Percentiles rank a stretch among this genome's conserved stretches.
phyloP scores from a whole-genome alignment of 2,888 invertebrate species.

The Polymixis lichenea region DNA sequence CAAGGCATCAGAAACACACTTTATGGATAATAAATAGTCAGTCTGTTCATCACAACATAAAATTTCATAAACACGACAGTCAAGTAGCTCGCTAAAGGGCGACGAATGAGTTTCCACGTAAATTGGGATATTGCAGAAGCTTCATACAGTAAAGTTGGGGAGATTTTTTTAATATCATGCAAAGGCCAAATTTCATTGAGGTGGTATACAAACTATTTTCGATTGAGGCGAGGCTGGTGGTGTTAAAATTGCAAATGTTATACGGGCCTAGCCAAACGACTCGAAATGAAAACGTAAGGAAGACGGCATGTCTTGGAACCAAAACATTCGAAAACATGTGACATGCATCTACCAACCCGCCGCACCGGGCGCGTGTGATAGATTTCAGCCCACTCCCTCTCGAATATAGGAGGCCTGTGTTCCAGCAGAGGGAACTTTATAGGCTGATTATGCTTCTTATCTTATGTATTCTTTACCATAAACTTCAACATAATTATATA shows the following conservation, averaged over 20 bases:
- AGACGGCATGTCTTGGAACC: no score
- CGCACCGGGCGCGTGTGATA: no score
- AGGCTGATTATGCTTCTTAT: no score
- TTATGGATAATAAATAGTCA: conserved; percentile 44
- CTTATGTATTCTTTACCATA: no score
- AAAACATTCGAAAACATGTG: no score
- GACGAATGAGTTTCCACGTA: neutral
- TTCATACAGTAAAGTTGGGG: neutral
- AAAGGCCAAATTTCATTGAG: neutral
- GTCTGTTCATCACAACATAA: conserved; percentile 29
- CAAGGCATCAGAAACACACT: conserved; percentile 39
- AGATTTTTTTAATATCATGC: conserved; percentile 36
- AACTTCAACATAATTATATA: no score
- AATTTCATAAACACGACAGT: conserved; percentile 35
- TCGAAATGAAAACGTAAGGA: no score
- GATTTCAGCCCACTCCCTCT: no score
- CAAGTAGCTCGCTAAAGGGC: conserved; percentile 39
- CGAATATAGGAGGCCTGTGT: no score
- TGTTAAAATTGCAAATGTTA: neutral
- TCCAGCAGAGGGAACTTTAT: no score
- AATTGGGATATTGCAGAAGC: conserved; percentile 34
- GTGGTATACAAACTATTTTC: conserved; percentile 4
- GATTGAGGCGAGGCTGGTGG: neutral
- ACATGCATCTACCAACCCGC: no score
- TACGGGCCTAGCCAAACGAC: no score